phyloP scores from a whole-genome alignment of 2,797 vertebrate species.

The Pseudochirops cupreus region DNA sequence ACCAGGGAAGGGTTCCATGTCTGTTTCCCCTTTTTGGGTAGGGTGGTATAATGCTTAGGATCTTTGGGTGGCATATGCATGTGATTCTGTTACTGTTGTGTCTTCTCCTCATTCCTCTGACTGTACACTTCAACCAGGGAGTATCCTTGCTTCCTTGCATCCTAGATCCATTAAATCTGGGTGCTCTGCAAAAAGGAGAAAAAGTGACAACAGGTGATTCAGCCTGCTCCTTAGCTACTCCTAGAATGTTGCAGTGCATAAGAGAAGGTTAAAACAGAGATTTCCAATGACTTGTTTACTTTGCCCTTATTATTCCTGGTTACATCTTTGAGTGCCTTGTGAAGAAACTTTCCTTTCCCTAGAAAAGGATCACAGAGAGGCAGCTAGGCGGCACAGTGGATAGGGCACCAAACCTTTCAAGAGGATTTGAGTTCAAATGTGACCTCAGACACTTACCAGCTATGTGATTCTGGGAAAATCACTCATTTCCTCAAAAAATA shows the following conservation, averaged over 20 bases:
- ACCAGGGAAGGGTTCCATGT: background rate
- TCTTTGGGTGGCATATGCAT: slow-evolving; percentile 1
- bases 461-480: slow-evolving; percentile 31
- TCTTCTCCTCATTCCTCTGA: background rate
- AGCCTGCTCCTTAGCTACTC: background rate
- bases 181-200: background rate
- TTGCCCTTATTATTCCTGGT: background rate
- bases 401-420: background rate
- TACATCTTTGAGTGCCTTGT: background rate
- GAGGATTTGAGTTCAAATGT: background rate
- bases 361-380: background rate
- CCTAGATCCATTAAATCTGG: background rate
- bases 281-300: background rate
- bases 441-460: background rate
- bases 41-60: background rate
- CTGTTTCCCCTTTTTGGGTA: background rate
- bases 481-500: background rate
- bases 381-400: background rate
- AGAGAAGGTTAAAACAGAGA: background rate
- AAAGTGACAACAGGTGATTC: background rate
- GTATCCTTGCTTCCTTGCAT: background rate
- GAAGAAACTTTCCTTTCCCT: background rate
- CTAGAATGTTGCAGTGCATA: background rate
- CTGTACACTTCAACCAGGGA: background rate
- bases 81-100: background rate